Evolutionary conservation across 2,797 vertebrate genomes (phyloP).

Genomic region (Semotilus atromaculatus): DNA sequence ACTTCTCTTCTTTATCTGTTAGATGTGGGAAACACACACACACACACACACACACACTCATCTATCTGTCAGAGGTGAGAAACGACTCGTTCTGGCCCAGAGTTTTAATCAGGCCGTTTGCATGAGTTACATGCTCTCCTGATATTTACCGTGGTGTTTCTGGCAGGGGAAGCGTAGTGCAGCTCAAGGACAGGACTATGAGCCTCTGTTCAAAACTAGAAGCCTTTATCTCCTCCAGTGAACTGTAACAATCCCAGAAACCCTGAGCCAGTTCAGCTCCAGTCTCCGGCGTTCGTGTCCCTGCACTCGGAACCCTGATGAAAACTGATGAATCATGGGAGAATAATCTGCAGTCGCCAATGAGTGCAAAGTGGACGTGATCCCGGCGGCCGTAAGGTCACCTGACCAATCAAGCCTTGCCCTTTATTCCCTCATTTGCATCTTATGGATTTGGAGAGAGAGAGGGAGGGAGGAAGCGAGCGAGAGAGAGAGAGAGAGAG

Average conservation of each 20-base stretch:
- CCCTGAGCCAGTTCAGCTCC: background rate
- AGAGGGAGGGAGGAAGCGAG: too few species aligned
- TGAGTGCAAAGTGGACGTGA: background rate
- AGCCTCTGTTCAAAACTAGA: slow-evolving; percentile 7
- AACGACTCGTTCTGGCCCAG: slow-evolving; percentile 28
- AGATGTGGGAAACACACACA: slow-evolving; percentile 36
- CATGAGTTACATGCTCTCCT: slow-evolving; percentile 54
- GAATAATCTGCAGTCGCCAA: background rate
- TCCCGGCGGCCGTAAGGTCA: slow-evolving; percentile 42
- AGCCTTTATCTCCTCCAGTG: slow-evolving; percentile 29
- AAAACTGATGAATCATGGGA: slow-evolving; percentile 29
- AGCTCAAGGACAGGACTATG: slow-evolving; percentile 63
- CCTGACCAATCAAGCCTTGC: slow-evolving; percentile 28
- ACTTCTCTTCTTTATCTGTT: slow-evolving; percentile 51
- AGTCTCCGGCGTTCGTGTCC: background rate
- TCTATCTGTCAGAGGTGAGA: slow-evolving; percentile 26
- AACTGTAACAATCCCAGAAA: slow-evolving; percentile 8
- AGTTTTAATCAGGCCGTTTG: slow-evolving; percentile 55
- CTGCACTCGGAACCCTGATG: background rate
- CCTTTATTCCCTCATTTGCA: slow-evolving; percentile 48
- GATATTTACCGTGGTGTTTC: slow-evolving; percentile 63
- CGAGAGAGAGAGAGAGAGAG: too few species aligned
- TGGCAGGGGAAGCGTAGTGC: slow-evolving; percentile 44
- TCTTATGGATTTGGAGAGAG: slow-evolving; percentile 31
- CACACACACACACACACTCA: slow-evolving; percentile 33